These are phyloP conservation scores for Aplidium turbinatum DNA, from an alignment of 23 tunicate species.

Conservation along the genomic window DNA sequence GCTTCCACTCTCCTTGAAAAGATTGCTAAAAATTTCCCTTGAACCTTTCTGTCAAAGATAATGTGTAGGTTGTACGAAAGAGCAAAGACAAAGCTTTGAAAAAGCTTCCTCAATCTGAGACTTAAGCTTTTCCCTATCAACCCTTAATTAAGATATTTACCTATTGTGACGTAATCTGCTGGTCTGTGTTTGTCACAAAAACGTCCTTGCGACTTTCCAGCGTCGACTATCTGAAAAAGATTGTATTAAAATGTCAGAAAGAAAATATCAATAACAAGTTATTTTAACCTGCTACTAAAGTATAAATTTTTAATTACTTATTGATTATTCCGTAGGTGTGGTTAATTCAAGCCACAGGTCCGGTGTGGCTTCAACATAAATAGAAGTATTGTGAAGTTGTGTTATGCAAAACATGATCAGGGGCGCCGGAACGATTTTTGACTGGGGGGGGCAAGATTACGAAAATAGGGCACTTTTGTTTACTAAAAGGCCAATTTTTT, in stretches of 20 bases:
- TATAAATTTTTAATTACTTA: too few species aligned
- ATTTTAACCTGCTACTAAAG: neutral
- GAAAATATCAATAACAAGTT: neutral
- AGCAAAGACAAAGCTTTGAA: neutral
- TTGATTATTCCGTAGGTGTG: neutral
- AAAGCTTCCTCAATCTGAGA: too few species aligned
- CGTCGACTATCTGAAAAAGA: conserved; percentile 52
- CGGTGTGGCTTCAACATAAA: too few species aligned
- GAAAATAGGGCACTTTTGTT: too few species aligned
- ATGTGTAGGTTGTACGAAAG: neutral
- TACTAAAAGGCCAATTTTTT: too few species aligned
- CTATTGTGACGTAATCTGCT: conserved; percentile 59
- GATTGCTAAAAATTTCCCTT: neutral
- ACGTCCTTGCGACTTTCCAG: conserved; percentile 66
- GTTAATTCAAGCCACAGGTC: too few species aligned
- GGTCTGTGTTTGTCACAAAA: conserved; percentile 46
- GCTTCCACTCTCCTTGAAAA: neutral
- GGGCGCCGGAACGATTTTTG: too few species aligned
- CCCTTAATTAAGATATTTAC: too few species aligned
- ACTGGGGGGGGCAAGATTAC: too few species aligned
- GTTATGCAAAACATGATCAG: too few species aligned
- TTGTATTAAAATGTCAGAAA: neutral
- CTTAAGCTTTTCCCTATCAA: too few species aligned
- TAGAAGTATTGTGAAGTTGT: too few species aligned
- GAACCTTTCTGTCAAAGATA: neutral